A percentile compares a stretch with the other conserved stretches of the same genome.
These are phyloP conservation scores for Sebastiscus tertius DNA, from an alignment of 2,797 vertebrate genomes.

Conservation along the genomic window DNA sequence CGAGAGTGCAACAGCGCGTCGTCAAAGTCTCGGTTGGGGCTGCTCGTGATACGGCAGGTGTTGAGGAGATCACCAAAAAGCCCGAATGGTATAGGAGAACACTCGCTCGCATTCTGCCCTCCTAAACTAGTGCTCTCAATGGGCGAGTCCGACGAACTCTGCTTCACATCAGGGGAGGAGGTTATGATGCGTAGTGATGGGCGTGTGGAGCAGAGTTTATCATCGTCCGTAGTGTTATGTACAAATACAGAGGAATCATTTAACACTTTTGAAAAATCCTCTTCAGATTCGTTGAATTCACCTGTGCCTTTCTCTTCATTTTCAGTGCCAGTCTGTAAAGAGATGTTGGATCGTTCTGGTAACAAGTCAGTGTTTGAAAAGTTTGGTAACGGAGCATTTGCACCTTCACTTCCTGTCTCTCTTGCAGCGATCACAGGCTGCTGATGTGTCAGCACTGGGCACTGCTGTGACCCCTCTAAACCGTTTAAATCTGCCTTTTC, in stretches of 20 bases:
- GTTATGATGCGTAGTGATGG: conserved; percentile 48
- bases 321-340: background rate
- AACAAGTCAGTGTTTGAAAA: background rate
- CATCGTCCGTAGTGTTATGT: background rate
- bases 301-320: background rate
- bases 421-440: background rate
- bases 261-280: background rate
- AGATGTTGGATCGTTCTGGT: background rate
- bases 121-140: background rate
- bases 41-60: background rate
- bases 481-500: background rate
- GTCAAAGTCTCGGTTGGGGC: background rate
- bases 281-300: background rate
- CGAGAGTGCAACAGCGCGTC: background rate
- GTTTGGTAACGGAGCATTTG: background rate
- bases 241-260: background rate
- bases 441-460: background rate
- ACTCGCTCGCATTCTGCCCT: background rate
- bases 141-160: background rate
- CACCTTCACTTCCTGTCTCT: background rate
- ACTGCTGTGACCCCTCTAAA: background rate
- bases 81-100: conserved; percentile 68
- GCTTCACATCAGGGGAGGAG: conserved; percentile 54
- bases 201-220: conserved; percentile 12
- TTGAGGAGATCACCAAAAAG: conserved; percentile 35